Conservation (phyloP, 64 coral and sea anemone species). For the Montipora cactus region DNA sequence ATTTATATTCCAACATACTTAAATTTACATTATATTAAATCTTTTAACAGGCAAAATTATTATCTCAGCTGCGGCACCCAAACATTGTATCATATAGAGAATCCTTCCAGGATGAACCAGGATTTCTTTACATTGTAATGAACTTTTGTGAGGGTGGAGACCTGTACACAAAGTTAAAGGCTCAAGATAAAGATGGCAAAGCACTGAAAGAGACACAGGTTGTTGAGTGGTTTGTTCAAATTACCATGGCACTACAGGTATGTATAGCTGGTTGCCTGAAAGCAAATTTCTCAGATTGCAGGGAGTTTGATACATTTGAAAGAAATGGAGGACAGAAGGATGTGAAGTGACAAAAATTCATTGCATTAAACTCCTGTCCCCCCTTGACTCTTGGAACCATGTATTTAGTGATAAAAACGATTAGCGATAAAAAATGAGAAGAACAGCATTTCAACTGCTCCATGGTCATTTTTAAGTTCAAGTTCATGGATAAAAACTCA, state of each 20-base stretch:
- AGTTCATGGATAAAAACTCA: too few species aligned
- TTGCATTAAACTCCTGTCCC: too few species aligned
- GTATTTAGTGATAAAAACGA: too few species aligned
- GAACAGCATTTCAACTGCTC: too few species aligned
- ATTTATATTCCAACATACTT: neutral
- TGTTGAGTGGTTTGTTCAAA: conserved; percentile 99
- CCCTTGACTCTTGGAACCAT: too few species aligned
- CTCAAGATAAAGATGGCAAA: conserved; percentile 63
- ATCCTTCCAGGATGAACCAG: conserved; percentile 88
- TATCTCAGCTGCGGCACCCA: conserved; percentile 90
- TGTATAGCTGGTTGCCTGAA: too few species aligned
- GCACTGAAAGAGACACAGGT: conserved; percentile 87
- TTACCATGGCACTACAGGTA: conserved; percentile 99
- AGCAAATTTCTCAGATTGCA: too few species aligned
- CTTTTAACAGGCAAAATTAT: conserved; percentile 78
- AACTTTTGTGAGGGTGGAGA: conserved; percentile 99
- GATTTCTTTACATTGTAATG: conserved; percentile 96
- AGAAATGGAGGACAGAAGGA: too few species aligned
- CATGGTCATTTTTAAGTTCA: too few species aligned
- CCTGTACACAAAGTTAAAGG: conserved; percentile 87
- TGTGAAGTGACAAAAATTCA: too few species aligned
- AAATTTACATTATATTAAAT: neutral
- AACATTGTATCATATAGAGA: conserved; percentile 99
- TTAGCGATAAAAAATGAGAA: too few species aligned
- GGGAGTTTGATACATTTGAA: too few species aligned